Evolutionary conservation across 2,797 vertebrate species (phyloP).

Genomic region (Labroides dimidiatus): DNA sequence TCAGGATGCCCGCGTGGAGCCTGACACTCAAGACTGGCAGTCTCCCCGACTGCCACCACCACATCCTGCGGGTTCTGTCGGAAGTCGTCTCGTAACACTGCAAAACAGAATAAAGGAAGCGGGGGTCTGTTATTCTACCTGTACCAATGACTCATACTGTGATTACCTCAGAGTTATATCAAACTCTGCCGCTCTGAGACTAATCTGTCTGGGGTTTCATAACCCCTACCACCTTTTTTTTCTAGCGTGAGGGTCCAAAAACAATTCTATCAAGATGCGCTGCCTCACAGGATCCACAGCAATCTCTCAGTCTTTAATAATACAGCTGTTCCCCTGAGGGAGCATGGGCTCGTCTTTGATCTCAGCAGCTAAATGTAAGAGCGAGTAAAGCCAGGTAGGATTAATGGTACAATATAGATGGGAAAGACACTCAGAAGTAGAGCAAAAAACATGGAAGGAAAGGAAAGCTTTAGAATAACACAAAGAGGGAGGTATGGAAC

Average conservation of each 20-base stretch:
- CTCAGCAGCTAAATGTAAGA: conserved; percentile 41
- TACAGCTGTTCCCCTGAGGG: conserved; percentile 40
- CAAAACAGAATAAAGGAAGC: conserved; percentile 25
- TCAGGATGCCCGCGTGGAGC: conserved; percentile 95
- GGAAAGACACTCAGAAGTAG: conserved; percentile 9
- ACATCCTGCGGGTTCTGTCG: conserved; percentile 94
- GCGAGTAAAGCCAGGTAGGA: conserved; percentile 26
- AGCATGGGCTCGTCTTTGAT: conserved; percentile 33
- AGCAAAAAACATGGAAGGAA: conserved; percentile 7
- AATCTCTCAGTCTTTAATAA: conserved; percentile 55
- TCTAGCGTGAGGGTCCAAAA: conserved; percentile 42
- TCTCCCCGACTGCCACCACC: conserved; percentile 93
- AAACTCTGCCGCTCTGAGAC: conserved; percentile 18
- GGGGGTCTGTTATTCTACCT: conserved; percentile 11
- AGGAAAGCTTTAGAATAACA: conserved; percentile 8
- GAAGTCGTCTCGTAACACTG: conserved; percentile 96
- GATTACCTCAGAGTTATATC: conserved; percentile 35
- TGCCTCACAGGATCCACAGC: conserved; percentile 28
- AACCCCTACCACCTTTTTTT: conserved; percentile 41
- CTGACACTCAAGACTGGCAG: conserved; percentile 93
- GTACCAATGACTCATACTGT: conserved; percentile 11
- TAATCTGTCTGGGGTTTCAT: conserved; percentile 25
- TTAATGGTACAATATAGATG: conserved; percentile 27
- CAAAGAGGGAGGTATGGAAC: conserved; percentile 1
- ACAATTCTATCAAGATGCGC: conserved; percentile 50